Base-by-base conservation (phyloP, 92 coral and sea anemone genomes). In the Bergia puertoricense region DNA sequence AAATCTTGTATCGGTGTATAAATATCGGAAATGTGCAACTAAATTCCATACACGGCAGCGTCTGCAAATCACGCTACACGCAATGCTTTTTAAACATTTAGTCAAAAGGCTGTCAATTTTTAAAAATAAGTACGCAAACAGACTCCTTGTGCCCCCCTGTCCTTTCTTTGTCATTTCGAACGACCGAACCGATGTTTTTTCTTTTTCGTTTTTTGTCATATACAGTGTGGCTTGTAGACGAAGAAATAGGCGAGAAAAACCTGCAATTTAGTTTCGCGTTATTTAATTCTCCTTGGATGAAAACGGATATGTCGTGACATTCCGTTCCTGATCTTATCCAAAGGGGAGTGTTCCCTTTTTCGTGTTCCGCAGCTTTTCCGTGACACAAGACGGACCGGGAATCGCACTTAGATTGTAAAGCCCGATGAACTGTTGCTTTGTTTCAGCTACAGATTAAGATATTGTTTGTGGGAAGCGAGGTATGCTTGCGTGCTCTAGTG, bases 1-100 rank as follows among this genome's bases (percentile, higher is more conserved):
- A 80, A 51, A 80, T 80, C 83, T 80, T 39, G 54, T 80, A 54
- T 37, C 42, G 16, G n/a, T 23, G 83, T 80, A 80, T 9, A 11
- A 44, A 23, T 46, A 46, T 30, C 83, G 68, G 83, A 79, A 79
- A 46, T 30, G 10, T 37, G 16, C 66, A 8, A 18, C 20, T 16
- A 3, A 57, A 8, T 10, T 1, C 3, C 66, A 16, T 57, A 8
- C 11, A 11, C 18, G 2, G 20, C 20, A 46, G 9, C 51, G 8
- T 57, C 1, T 57, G 66, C 66, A 57, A 57, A 57, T 30, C 30
- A 30, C 30, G 30, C 30, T 30, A 30, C 30, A 30, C 30, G 30
- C 30, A 30, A 30, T 30, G 30, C 0, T 30, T 30, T 30, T 30
- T 30, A 0, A 30, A 0, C 30, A 30, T 30, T 30, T 30, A 30